Evolutionary conservation across 2,113 vertebrate species (phyloP).

Genomic region (Boleophthalmus pectinirostris): DNA sequence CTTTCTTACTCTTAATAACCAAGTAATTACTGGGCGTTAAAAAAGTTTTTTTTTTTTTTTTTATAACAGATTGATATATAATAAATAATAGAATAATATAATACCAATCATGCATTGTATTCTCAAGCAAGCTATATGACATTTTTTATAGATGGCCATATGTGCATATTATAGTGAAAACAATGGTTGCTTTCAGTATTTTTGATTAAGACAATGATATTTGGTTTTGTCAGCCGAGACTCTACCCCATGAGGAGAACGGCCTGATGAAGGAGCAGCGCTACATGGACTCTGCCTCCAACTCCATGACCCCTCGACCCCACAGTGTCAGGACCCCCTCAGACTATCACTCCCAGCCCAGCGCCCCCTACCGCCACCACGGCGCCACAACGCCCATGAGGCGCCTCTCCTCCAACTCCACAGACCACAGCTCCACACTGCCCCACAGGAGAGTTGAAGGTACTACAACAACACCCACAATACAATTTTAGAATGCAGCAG

Average conservation of each 20-base stretch:
- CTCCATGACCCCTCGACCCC: slow-evolving; percentile 79
- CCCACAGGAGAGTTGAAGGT: slow-evolving; percentile 88
- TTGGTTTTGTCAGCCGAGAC: slow-evolving; percentile 78
- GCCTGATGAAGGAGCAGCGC: slow-evolving; percentile 81
- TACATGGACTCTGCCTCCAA: slow-evolving; percentile 85
- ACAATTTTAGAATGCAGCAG: neutral
- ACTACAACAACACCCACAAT: slow-evolving; percentile 9
- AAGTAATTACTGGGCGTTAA: too few species aligned
- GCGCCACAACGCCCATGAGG: slow-evolving; percentile 63
- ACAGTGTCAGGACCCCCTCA: slow-evolving; percentile 62
- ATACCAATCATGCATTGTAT: neutral
- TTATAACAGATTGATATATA: neutral
- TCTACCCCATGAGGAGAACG: slow-evolving; percentile 80
- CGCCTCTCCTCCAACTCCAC: slow-evolving; percentile 75
- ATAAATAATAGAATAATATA: neutral
- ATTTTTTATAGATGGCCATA: too few species aligned
- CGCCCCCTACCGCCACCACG: slow-evolving; percentile 71
- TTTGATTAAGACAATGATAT: too few species aligned
- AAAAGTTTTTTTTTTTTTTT: too few species aligned
- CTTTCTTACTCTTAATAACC: too few species aligned
- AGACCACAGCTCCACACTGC: slow-evolving; percentile 74
- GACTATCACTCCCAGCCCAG: slow-evolving; percentile 75
- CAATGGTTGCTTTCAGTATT: too few species aligned
- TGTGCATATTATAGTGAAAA: neutral
- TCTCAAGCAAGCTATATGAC: too few species aligned